A percentile compares a stretch with the other conserved stretches of the same genome.
Evolutionary conservation across 2,113 vertebrate species (phyloP).

Genomic region (Lucifuga dentata): DNA sequence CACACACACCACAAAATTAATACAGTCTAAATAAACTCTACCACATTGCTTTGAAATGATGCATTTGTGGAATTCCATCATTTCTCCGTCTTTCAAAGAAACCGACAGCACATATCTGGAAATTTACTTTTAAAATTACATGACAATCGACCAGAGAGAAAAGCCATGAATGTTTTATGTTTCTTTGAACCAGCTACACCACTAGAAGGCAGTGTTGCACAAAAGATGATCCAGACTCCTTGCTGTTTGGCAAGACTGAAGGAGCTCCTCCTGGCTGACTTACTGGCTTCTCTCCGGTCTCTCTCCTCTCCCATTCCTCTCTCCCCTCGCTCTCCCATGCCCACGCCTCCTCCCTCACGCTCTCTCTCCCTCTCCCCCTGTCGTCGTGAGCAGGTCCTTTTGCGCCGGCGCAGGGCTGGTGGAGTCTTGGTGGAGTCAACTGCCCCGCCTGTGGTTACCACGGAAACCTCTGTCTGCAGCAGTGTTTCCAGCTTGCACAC

Average conservation of each 20-base stretch:
- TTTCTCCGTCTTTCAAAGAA: no score
- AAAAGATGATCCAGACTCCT: background rate
- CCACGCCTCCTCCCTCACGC: slow-evolving; percentile 63
- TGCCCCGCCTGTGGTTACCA: slow-evolving; percentile 83
- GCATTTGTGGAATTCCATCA: no score
- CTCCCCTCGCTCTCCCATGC: slow-evolving; percentile 70
- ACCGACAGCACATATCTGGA: no score
- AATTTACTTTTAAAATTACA: background rate
- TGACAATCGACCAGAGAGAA: background rate
- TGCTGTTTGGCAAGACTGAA: background rate
- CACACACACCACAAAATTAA: no score
- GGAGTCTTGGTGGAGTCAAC: slow-evolving; percentile 79
- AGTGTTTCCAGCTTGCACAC: slow-evolving; percentile 89
- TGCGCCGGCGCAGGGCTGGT: slow-evolving; percentile 84
- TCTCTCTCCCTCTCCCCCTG: slow-evolving; percentile 81
- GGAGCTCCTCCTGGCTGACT: slow-evolving; percentile 11
- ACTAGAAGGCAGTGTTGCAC: slow-evolving; percentile 32
- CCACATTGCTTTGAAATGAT: no score
- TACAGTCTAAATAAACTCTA: no score
- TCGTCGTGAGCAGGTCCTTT: slow-evolving; percentile 86
- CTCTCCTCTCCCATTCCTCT: slow-evolving; percentile 71
- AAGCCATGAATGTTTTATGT: background rate
- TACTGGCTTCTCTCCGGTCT: slow-evolving; percentile 75
- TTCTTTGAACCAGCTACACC: slow-evolving; percentile 20
- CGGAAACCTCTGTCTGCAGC: slow-evolving; percentile 85